Base-by-base conservation (phyloP, 2,888 invertebrate species). In the Drosophila nr. perissopoda region DNA sequence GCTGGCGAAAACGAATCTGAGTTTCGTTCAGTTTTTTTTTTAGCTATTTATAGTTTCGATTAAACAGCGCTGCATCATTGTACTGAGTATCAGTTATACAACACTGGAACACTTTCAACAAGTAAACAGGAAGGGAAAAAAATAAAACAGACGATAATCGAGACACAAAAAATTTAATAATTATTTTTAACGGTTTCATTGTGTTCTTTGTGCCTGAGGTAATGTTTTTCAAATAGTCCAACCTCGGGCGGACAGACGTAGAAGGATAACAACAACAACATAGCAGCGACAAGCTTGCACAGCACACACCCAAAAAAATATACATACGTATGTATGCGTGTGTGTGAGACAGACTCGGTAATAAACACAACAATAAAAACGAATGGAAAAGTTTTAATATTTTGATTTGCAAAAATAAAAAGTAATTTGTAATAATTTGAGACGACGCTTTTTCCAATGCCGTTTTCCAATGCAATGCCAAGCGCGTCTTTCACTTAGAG, bases 251-350 rank as follows among this genome's bases (percentile, higher is more conserved):
- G 40, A 21, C 54, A 42, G 7, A 33, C 52, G 42, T 48, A 18
- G 31, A 49, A 56, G 54, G 58, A 42, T 56, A 34, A 40, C 33
- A 56, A 29, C n/a, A 74, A 38, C 42, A 46, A 16, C 25, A 25
- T 16, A 25, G 16, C 16, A 46, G 27, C 56, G 42, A 42, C 46
- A 78, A 81, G 77, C 70, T 76, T 79, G 73, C 74, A 70, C 66
- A 74, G 79, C 76, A 73, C 77, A 79, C 89, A 81, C 82, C 85
- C 82, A 83, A 86, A 80, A 81, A 65, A 66, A 33, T 31, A 69
- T 73, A 46, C 54, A 33, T 53, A 46, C 59, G 10, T 68, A 11
- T 61, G 42, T 57, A 27, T 69, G 18, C 59, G 27, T 36, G 59
- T 61, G 34, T 68, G 52, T 70, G 74, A 73, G 70, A 66, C 69